Evolutionary conservation across 2,113 vertebrate genomes (phyloP), one percentile per base, ranked within the genome.

Genomic region (Perca fluviatilis): DNA sequence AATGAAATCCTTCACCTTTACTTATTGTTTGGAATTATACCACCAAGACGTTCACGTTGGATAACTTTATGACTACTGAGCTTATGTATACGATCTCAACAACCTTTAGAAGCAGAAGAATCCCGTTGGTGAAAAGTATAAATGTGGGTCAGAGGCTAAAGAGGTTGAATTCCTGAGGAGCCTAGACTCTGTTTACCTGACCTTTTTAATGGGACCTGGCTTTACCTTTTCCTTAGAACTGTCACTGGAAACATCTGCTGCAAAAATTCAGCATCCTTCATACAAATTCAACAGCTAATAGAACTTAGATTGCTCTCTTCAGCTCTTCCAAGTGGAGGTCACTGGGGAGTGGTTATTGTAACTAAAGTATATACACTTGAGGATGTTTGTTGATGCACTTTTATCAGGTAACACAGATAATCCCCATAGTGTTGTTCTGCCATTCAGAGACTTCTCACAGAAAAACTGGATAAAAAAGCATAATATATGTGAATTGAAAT

Each of bases 241-340:
- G 77, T 84, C 83, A 80, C 85, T 75, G 43, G 53, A 86, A 91
- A 87, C 85, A 91, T 92, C 86, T 87, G 85, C 80, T 86, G 77
- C 82, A 79, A 86, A 88, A 87, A 89, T 84, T 79, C 75, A 74
- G 71, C 79, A 50, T 79, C 72, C 54, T 58, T 83, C 61, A 74
- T 81, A 69, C 73, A 87, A 86, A 89, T 88, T 86, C 78, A 89
- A 74, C 82, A 86, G 82, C 85, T 82, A 80, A 80, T 73, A 46
- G 54, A 40, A 67, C 46, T 50, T 36, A 27, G 56, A 74, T 82
- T 82, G 18, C 70, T 67, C 75, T 51, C 40, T 65, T 72, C 56
- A 72, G 72, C 46, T 56, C 61, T 13, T 88, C 54, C 21, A 64
- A 90, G 76, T 54, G 77, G 62, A 74, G 74, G 77, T 69, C 77